A percentile compares a stretch with the other conserved stretches of the same genome.
phyloP scores from a whole-genome alignment of 37 sponge, comb jelly and placozoan genomes.

The Theonella swinhoei region DNA sequence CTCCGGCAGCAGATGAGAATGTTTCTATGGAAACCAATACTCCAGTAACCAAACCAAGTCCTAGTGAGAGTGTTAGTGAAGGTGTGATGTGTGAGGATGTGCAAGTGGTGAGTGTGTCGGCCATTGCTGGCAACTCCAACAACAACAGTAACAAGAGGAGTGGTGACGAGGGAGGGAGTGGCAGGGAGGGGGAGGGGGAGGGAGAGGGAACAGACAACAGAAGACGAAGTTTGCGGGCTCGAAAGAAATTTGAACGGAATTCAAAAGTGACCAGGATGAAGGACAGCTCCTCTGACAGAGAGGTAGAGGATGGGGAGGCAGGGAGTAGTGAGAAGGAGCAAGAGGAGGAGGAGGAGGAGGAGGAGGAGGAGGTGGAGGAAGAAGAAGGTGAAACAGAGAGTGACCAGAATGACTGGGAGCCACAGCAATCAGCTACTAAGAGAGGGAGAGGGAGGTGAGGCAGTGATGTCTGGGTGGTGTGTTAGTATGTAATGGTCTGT shows the following conservation, averaged over 20 bases:
- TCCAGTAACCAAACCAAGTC: too few species aligned
- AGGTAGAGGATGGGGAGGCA: neutral
- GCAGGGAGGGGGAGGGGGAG: neutral
- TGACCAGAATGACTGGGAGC: neutral
- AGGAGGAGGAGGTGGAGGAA: neutral
- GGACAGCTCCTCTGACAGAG: too few species aligned
- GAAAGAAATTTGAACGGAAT: too few species aligned
- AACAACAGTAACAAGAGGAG: constrained; percentile 15
- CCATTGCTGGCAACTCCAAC: neutral
- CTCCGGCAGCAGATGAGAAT: too few species aligned
- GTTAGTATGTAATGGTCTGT: too few species aligned
- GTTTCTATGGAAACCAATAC: too few species aligned
- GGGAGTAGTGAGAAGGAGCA: neutral
- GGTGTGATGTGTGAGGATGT: neutral
- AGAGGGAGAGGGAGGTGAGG: neutral
- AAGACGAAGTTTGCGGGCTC: neutral
- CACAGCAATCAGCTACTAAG: neutral
- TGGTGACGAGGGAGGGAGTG: constrained; percentile 24
- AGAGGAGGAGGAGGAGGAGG: constrained; percentile 15
- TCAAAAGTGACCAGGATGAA: too few species aligned
- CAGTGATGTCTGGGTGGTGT: too few species aligned
- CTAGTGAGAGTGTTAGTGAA: too few species aligned
- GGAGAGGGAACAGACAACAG: constrained; percentile 8
- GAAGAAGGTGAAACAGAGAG: neutral
- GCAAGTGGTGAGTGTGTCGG: neutral